Conservation (phyloP, 2,888 invertebrate genomes). For the Anorthoa munda region DNA sequence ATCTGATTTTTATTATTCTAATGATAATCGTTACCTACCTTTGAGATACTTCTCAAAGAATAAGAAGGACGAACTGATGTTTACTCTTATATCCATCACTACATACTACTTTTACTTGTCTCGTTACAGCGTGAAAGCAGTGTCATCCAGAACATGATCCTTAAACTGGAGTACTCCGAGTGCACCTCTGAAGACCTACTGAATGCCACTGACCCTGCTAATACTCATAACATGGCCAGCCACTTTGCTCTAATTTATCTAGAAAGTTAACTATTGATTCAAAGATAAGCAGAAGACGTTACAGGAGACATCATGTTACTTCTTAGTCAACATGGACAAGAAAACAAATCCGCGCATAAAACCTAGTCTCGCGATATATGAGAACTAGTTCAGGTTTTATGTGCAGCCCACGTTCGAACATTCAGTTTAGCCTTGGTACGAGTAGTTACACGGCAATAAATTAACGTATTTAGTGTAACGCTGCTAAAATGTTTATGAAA, state of each 20-base stretch:
- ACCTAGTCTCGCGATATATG: neutral
- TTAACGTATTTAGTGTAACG: constrained; percentile 32
- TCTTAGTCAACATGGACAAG: neutral
- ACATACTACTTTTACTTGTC: too few relatives aligned
- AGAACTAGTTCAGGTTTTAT: constrained; percentile 43
- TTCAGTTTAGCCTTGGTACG: constrained; percentile 9
- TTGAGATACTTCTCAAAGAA: neutral
- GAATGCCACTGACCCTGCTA: too few relatives aligned
- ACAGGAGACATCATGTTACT: too few relatives aligned
- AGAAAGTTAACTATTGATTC: too few relatives aligned
- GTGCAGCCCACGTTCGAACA: constrained; percentile 37
- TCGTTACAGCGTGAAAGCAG: too few relatives aligned
- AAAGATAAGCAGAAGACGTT: neutral
- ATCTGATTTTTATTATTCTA: neutral
- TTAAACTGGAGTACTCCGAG: too few relatives aligned
- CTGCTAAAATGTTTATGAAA: constrained; percentile 33
- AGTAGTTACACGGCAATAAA: constrained; percentile 22
- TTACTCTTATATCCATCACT: too few relatives aligned
- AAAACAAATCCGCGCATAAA: neutral
- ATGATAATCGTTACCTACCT: neutral
- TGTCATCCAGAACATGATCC: too few relatives aligned
- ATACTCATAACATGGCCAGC: too few relatives aligned
- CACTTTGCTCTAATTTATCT: too few relatives aligned
- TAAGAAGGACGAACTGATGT: too few relatives aligned
- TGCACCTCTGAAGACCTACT: too few relatives aligned